These are phyloP conservation scores for Papilio machaon DNA, from an alignment of 1,140 invertebrate species.

Conservation along the genomic window DNA sequence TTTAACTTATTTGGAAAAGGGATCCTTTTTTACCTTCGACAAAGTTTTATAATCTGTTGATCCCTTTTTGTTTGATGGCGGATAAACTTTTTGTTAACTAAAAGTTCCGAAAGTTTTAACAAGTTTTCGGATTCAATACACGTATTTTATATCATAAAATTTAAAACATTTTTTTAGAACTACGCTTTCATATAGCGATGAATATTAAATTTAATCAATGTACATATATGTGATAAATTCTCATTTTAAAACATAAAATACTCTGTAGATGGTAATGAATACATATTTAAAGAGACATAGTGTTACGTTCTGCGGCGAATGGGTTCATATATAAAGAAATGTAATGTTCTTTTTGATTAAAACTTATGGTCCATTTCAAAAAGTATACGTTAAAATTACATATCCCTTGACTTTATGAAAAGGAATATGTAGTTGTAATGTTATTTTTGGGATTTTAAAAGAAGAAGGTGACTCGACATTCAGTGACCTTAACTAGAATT, in stretches of 20 bases:
- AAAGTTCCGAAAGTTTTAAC: not conserved
- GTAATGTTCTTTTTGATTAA: not conserved
- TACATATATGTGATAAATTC: not conserved
- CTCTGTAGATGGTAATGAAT: not conserved
- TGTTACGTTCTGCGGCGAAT: not conserved
- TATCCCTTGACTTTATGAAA: not conserved
- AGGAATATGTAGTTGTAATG: not conserved
- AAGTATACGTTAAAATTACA: not conserved
- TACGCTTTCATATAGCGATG: not conserved
- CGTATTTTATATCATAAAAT: not conserved
- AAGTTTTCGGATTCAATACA: not conserved
- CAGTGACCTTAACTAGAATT: no score
- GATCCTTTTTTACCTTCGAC: conserved; percentile 13
- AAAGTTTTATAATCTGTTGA: conserved; percentile 11
- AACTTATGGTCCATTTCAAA: not conserved
- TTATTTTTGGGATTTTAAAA: not conserved
- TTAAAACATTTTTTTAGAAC: no score
- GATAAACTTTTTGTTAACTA: not conserved
- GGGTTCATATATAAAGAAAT: not conserved
- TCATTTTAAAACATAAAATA: not conserved
- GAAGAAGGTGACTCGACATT: no score
- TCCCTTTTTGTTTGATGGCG: not conserved
- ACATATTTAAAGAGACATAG: conserved; percentile 5
- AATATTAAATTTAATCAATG: not conserved
- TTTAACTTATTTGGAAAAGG: not conserved